phyloP scores from a whole-genome alignment of 1,140 invertebrate species.

The Ganaspis sp. region DNA sequence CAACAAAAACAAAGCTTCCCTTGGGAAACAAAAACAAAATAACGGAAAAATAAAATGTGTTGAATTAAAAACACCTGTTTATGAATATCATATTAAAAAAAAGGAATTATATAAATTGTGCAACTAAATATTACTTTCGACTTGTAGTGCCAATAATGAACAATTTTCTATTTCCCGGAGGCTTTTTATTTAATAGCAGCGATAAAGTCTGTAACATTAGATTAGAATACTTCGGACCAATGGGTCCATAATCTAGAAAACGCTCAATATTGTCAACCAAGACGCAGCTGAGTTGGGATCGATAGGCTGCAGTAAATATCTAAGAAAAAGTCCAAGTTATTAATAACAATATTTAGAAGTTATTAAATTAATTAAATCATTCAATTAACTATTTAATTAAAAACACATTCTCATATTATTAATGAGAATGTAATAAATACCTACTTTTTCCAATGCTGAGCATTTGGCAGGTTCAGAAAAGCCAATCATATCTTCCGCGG shows the following conservation, averaged over 20 bases:
- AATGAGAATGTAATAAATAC: no score
- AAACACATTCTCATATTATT: no score
- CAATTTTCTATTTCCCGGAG: constrained; percentile 93
- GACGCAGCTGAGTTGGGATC: constrained; percentile 96
- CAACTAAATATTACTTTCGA: constrained; percentile 80
- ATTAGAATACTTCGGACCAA: constrained; percentile 98
- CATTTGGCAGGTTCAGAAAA: constrained; percentile 98
- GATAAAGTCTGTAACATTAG: constrained; percentile 95
- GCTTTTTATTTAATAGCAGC: constrained; percentile 95
- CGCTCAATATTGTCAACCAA: constrained; percentile 99
- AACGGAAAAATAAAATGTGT: no score
- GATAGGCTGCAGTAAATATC: constrained; percentile 99
- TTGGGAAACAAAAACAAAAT: no score
- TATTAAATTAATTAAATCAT: neutral
- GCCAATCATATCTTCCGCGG: constrained; percentile 98
- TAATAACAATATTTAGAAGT: constrained; percentile 30
- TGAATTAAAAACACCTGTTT: no score
- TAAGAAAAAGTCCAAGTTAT: constrained; percentile 69
- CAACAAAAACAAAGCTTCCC: no score
- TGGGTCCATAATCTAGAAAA: constrained; percentile 96
- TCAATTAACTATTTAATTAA: neutral
- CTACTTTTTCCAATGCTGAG: constrained; percentile 92
- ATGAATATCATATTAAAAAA: no score
- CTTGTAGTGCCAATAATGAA: constrained; percentile 91
- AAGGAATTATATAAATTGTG: no score